phyloP scores from a whole-genome alignment of 2,113 vertebrate species.

The Apteryx owenii region DNA sequence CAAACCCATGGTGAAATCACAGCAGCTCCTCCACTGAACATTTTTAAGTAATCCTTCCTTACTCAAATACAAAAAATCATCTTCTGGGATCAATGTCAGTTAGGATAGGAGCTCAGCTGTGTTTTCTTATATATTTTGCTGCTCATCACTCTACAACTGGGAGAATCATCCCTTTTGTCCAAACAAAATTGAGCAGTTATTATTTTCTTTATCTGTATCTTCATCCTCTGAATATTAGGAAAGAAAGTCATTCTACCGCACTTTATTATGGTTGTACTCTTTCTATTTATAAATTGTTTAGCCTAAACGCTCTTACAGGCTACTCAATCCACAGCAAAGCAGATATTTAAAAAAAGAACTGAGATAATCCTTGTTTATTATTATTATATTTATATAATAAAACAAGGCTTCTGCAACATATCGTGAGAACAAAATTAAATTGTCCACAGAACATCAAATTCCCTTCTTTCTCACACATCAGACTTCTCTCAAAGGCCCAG shows the following conservation, averaged over 20 bases:
- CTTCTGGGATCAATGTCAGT: not conserved
- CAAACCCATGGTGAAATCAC: not conserved
- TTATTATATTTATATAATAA: not conserved
- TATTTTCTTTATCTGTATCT: not conserved
- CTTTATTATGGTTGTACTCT: not conserved
- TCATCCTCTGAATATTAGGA: not conserved
- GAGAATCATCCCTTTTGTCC: conserved; percentile 13
- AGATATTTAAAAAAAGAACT: not conserved
- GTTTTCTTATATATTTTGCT: not conserved
- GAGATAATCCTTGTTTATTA: not conserved
- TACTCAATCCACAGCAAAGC: not conserved
- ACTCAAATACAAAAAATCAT: conserved; percentile 4
- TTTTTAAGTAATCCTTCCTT: not conserved
- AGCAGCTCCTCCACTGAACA: not conserved
- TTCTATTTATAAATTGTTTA: not conserved
- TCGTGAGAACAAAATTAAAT: not conserved
- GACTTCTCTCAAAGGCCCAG: conserved; percentile 15
- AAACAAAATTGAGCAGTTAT: not conserved
- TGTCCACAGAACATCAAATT: not conserved
- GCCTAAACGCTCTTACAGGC: not conserved
- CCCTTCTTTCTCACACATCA: not conserved
- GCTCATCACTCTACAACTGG: not conserved
- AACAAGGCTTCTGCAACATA: not conserved
- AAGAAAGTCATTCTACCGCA: not conserved
- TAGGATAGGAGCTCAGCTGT: not conserved